Evolutionary conservation across 2,113 vertebrate genomes (phyloP).

Genomic region (Condylura cristata): DNA sequence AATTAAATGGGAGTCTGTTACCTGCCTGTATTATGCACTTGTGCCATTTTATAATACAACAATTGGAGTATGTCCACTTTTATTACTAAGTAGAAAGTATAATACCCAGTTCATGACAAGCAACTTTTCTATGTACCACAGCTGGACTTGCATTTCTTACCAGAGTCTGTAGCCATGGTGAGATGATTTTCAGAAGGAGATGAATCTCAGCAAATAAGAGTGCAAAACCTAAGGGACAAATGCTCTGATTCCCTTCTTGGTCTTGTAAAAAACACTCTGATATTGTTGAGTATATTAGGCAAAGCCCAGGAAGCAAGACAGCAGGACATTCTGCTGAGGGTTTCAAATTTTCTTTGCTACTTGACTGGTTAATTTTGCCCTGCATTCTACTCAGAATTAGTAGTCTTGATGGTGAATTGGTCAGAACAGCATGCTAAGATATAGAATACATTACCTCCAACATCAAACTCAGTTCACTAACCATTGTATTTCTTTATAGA

Average conservation of each 20-base stretch:
- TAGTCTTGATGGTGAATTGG: neutral
- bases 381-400: neutral
- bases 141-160: neutral
- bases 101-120: neutral
- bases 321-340: neutral
- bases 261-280: neutral
- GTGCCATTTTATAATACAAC: neutral
- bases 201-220: neutral
- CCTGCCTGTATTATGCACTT: neutral
- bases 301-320: neutral
- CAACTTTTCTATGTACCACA: neutral
- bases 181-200: neutral
- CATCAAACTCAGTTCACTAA: neutral
- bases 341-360: neutral
- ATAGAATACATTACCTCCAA: neutral
- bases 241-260: neutral
- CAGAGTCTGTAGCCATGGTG: neutral
- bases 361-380: neutral
- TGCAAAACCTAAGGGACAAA: neutral
- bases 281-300: neutral
- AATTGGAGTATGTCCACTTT: neutral
- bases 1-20: neutral
- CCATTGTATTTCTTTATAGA: neutral
- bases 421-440: neutral
- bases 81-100: neutral